These are phyloP conservation scores for Psittacula echo DNA, from an alignment of 2,797 vertebrate genomes.

Conservation along the genomic window DNA sequence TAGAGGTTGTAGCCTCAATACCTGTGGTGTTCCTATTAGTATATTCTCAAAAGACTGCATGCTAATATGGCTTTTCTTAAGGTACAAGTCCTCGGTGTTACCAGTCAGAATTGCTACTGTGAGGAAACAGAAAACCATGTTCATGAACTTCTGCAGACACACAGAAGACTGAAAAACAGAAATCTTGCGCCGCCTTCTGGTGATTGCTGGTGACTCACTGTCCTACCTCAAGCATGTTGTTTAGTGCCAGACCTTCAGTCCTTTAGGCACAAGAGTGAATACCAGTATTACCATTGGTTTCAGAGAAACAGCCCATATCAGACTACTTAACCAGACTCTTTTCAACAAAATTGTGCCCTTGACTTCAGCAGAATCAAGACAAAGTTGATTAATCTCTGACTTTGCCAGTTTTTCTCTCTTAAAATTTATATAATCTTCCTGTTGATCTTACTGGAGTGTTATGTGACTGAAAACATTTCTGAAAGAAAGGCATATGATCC, in stretches of 20 bases:
- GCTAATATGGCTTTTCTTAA: background rate
- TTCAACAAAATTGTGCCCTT: background rate
- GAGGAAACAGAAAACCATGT: background rate
- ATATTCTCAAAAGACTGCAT: background rate
- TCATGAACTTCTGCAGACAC: background rate
- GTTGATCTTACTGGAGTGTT: background rate
- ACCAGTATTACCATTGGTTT: background rate
- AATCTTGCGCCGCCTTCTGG: background rate
- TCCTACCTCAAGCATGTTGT: background rate
- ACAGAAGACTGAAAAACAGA: background rate
- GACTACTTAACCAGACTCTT: rapidly evolving
- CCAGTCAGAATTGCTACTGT: too few relatives aligned
- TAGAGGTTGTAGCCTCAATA: background rate
- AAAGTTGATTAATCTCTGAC: background rate
- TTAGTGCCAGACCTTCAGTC: background rate
- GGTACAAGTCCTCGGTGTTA: rapidly evolving
- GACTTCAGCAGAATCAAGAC: background rate
- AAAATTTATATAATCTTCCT: background rate
- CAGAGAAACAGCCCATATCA: background rate
- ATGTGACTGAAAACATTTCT: background rate
- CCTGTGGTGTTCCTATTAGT: background rate
- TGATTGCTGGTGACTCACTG: too few relatives aligned
- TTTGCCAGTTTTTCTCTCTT: background rate
- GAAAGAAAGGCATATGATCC: background rate
- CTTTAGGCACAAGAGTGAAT: background rate